Evolutionary conservation across 2,888 invertebrate species (phyloP), one percentile per base, ranked within the genome.

Genomic region (Pterostichus niger): DNA sequence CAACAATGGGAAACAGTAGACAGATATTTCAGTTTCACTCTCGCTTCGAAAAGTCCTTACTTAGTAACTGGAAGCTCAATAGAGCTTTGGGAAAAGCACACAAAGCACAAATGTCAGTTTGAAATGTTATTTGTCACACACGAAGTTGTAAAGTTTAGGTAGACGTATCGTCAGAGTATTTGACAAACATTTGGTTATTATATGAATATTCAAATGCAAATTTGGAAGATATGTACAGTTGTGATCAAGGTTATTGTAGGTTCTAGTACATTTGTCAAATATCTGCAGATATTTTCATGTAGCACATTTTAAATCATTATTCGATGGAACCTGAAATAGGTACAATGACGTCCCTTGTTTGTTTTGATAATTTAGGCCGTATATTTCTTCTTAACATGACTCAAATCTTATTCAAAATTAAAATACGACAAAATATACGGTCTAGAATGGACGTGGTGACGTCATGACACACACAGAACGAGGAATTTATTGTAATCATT

Each of bases 1-100:
- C 81, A 81, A 81, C 73, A 54, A 81, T 52, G 54, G 40, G 71
- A 54, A 52, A 80, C 46, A 76, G 11, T 24, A 75, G 54, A 52
- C 75, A 75, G 52, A 33, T 75, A 75, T 15, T 73, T 73, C 73
- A 49, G 35, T 46, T 44, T 52, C 6, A 6, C 35, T 35, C 6
- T 35, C 40, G 54, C 49, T 75, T 33, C 46, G 13, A 31, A 68
- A 15, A 11, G 49, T 73, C 49, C 44, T 73, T 73, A 49, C 44
- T 44, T 24, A 3, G 17, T 52, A 75, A 73, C 24, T 75, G 49
- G 49, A 52, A 56, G 77, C 77, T 56, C 56, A 54, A 54, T 35
- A 56, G 56, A 56, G 56, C 56, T 40, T 35, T 59, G 13, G 49
- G 35, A 56, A 40, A 77, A 75, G 75, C 75, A 59, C 77, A 77